phyloP scores from a whole-genome alignment of 2,888 invertebrate species.

The Octodonta nipae region DNA sequence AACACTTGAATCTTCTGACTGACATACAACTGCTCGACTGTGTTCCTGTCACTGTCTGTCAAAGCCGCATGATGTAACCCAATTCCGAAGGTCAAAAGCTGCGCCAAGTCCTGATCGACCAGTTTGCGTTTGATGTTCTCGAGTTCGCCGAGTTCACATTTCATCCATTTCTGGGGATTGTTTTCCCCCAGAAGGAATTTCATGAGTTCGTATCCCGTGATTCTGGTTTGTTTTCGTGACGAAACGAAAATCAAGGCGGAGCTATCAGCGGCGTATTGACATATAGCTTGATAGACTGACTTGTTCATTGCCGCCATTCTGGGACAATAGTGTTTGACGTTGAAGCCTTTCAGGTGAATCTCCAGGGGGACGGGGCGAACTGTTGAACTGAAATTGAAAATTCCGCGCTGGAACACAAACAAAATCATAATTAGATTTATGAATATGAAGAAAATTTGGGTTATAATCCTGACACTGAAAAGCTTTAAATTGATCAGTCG shows the following conservation, averaged over 20 bases:
- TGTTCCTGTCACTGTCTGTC: conserved; percentile 78
- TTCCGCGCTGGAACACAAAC: conserved; percentile 59
- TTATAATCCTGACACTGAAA: too few species aligned
- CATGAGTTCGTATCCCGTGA: conserved; percentile 91
- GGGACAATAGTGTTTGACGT: conserved; percentile 97
- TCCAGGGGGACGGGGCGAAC: conserved; percentile 95
- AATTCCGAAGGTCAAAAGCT: conserved; percentile 91
- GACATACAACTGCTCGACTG: conserved; percentile 87
- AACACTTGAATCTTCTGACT: conserved; percentile 92
- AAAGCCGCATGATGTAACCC: conserved; percentile 98
- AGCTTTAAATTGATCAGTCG: too few species aligned
- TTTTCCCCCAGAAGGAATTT: conserved; percentile 80
- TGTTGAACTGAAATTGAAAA: conserved; percentile 94
- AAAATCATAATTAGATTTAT: too few species aligned
- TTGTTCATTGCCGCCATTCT: conserved; percentile 99
- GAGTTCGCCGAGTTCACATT: conserved; percentile 75
- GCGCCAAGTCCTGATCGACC: conserved; percentile 78
- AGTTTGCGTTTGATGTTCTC: conserved; percentile 54
- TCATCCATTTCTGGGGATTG: conserved; percentile 89
- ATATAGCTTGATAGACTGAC: conserved; percentile 90
- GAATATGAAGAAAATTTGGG: too few species aligned
- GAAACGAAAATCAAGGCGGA: conserved; percentile 92
- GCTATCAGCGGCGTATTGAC: conserved; percentile 79
- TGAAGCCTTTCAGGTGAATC: conserved; percentile 75
- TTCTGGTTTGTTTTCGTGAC: conserved; percentile 86